phyloP scores from a whole-genome alignment of 2,888 invertebrate genomes.

The Dryadula phaetusa region DNA sequence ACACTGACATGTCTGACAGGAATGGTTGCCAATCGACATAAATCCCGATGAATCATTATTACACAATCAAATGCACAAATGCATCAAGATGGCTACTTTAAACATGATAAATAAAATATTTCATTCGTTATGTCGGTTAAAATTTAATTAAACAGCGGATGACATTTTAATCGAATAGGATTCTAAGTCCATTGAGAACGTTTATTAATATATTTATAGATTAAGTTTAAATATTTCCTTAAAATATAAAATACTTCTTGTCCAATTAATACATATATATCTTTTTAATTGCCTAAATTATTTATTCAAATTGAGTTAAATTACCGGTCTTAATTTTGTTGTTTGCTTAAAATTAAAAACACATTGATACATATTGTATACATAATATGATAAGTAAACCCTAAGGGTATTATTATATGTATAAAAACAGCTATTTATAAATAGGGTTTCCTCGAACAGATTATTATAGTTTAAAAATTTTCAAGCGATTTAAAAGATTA shows the following conservation, averaged over 20 bases:
- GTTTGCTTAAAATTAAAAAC: background rate
- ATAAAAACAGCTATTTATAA: background rate
- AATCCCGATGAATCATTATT: too few relatives aligned
- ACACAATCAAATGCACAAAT: too few relatives aligned
- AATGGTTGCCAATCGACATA: too few relatives aligned
- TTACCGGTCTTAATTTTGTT: conserved; percentile 12
- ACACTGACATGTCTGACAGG: too few relatives aligned
- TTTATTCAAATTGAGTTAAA: background rate
- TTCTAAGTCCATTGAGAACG: conserved; percentile 9
- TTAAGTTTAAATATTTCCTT: conserved; percentile 3
- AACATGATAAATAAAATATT: too few relatives aligned
- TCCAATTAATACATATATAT: conserved; percentile 7
- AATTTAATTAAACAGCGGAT: conserved; percentile 5
- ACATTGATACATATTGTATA: background rate
- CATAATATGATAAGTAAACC: background rate
- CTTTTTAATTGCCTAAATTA: conserved; percentile 16
- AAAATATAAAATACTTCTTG: conserved; percentile 7
- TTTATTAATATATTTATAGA: conserved; percentile 12
- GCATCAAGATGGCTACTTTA: too few relatives aligned
- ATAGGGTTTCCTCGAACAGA: background rate
- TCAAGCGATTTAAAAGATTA: too few relatives aligned
- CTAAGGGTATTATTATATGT: background rate
- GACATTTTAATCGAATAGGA: conserved; percentile 15
- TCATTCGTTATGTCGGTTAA: conserved; percentile 7
- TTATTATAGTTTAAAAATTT: background rate